phyloP scores from a whole-genome alignment of 2,797 vertebrate species.

The Serranus cabrilla region DNA sequence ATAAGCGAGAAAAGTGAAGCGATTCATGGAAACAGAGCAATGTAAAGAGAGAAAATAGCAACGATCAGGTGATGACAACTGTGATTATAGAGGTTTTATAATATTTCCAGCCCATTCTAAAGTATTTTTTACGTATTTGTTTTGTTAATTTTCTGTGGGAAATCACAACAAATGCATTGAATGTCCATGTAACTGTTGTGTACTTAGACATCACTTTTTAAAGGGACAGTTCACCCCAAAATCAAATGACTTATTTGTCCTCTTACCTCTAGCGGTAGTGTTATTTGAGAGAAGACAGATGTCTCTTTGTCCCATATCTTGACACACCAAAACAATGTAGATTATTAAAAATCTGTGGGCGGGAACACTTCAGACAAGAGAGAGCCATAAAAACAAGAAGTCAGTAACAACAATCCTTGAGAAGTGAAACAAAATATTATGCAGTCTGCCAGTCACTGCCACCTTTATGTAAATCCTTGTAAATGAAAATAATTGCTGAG shows the following conservation, averaged over 20 bases:
- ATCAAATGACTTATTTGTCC: too few relatives aligned
- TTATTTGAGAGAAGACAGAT: too few relatives aligned
- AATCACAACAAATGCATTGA: not conserved
- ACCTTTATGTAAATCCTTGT: constrained; percentile 10
- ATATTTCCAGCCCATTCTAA: not conserved
- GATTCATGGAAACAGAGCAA: constrained; percentile 1
- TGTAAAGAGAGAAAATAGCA: constrained; percentile 2
- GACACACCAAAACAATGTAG: too few relatives aligned
- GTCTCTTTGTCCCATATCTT: too few relatives aligned
- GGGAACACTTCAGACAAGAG: too few relatives aligned
- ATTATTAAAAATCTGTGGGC: too few relatives aligned
- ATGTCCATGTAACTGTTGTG: not conserved
- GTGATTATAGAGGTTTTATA: not conserved
- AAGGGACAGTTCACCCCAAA: too few relatives aligned
- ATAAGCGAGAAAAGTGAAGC: constrained; percentile 12
- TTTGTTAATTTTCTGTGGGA: not conserved
- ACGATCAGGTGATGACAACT: constrained; percentile 1
- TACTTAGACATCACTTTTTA: not conserved
- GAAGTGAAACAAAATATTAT: not conserved
- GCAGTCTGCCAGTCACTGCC: not conserved
- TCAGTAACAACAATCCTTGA: not conserved
- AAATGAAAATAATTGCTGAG: constrained; percentile 21
- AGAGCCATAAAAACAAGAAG: too few relatives aligned
- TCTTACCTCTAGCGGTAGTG: too few relatives aligned
- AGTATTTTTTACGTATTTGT: not conserved